Evolutionary conservation across 2,888 invertebrate genomes (phyloP).

Genomic region (Acleris cristana): DNA sequence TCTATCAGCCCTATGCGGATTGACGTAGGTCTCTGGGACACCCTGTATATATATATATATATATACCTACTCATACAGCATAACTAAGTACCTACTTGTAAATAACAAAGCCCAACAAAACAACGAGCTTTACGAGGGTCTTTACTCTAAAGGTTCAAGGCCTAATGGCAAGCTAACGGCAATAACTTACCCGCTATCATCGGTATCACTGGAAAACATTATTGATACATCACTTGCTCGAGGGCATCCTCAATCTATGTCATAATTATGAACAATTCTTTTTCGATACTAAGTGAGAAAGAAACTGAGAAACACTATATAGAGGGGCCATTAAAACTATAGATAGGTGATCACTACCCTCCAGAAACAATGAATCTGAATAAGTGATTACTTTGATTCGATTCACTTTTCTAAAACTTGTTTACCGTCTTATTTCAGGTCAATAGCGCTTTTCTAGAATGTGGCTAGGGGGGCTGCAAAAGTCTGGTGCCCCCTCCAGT

Average conservation of each 20-base stretch:
- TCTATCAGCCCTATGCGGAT: too few species aligned
- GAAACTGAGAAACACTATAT: too few species aligned
- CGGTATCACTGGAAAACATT: slow-evolving; percentile 56
- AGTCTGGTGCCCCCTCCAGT: slow-evolving; percentile 61
- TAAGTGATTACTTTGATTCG: neutral
- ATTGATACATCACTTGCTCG: neutral
- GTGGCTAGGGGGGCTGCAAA: slow-evolving; percentile 65
- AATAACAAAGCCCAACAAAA: slow-evolving; percentile 56
- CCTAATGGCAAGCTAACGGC: slow-evolving; percentile 47
- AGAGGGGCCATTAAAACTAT: too few species aligned
- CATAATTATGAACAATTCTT: too few species aligned
- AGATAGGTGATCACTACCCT: too few species aligned
- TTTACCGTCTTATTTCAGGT: slow-evolving; percentile 73
- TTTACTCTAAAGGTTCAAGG: slow-evolving; percentile 75
- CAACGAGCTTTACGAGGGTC: slow-evolving; percentile 61
- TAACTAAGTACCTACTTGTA: slow-evolving; percentile 3
- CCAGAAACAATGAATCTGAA: neutral
- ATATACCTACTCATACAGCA: too few species aligned
- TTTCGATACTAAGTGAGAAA: too few species aligned
- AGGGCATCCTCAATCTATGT: too few species aligned
- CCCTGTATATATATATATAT: too few species aligned
- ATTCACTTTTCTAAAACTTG: slow-evolving; percentile 51
- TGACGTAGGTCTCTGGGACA: too few species aligned
- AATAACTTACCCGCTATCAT: slow-evolving; percentile 64
- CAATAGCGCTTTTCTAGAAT: slow-evolving; percentile 71